A percentile compares a stretch with the other conserved stretches of the same genome.
Evolutionary conservation across 2,113 vertebrate species (phyloP).

Genomic region (Xenotilapia caudafasciata): DNA sequence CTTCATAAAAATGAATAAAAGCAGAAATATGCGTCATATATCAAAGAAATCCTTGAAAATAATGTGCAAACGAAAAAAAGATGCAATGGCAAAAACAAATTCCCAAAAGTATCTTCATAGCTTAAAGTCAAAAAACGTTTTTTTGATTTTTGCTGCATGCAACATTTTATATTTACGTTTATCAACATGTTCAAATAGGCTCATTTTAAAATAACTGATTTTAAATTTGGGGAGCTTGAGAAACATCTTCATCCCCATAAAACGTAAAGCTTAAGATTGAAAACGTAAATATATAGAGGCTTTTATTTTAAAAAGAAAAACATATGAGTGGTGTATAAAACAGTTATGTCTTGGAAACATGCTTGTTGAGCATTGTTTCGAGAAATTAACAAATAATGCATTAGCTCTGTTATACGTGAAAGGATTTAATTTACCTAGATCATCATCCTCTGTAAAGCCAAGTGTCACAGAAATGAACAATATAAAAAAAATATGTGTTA

Average conservation of each 20-base stretch:
- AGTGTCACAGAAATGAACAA: conserved; percentile 61
- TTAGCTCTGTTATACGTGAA: conserved; percentile 6
- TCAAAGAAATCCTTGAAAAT: neutral
- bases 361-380: conserved; percentile 67
- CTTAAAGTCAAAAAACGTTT: neutral
- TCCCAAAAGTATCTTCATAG: neutral
- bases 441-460: conserved; percentile 69
- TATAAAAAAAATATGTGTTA: conserved; percentile 56
- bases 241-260: neutral
- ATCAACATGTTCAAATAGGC: neutral
- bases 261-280: neutral
- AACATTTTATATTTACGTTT: conserved; percentile 60
- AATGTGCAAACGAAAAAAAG: conserved; percentile 10
- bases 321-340: conserved; percentile 7
- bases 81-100: conserved; percentile 15
- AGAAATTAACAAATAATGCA: conserved; percentile 21
- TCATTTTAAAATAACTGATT: neutral
- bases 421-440: conserved; percentile 73
- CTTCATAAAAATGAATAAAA: neutral
- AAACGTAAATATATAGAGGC: conserved; percentile 57
- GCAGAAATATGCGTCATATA: neutral
- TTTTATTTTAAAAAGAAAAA: neutral
- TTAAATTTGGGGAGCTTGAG: neutral
- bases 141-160: conserved; percentile 35
- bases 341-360: conserved; percentile 50